Evolutionary conservation across 2,113 vertebrate genomes (phyloP).

Genomic region (Lampris megalopsis): DNA sequence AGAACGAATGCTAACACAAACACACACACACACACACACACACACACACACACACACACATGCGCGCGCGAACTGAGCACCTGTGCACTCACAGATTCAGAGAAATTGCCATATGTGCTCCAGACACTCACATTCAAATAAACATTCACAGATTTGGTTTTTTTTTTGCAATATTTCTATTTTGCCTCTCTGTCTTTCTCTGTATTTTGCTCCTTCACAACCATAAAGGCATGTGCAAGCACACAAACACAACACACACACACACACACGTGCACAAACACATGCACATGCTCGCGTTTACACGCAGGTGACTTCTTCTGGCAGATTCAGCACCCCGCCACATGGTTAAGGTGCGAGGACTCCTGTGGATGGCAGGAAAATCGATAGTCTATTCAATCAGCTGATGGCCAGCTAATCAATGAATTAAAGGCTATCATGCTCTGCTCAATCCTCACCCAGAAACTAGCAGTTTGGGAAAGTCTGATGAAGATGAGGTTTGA

Average conservation of each 20-base stretch:
- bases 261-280: slow-evolving; percentile 3
- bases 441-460: neutral
- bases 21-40: neutral
- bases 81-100: slow-evolving; percentile 17
- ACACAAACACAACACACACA: slow-evolving; percentile 8
- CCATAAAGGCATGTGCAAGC: neutral
- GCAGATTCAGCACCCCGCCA: slow-evolving; percentile 36
- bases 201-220: neutral
- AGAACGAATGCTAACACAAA: neutral
- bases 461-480: neutral
- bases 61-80: slow-evolving; percentile 14
- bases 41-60: slow-evolving; percentile 7
- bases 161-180: neutral
- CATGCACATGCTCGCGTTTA: neutral
- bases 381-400: slow-evolving; percentile 62
- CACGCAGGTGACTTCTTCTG: neutral
- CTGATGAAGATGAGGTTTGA: neutral
- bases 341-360: slow-evolving; percentile 36
- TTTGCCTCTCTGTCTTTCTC: too few relatives aligned
- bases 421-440: slow-evolving; percentile 43
- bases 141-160: neutral
- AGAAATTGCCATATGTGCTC: neutral
- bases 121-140: neutral
- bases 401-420: slow-evolving; percentile 64
- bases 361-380: slow-evolving; percentile 51